Conservation (phyloP, 1,140 invertebrate genomes). For the Anadara kagoshimensis region DNA sequence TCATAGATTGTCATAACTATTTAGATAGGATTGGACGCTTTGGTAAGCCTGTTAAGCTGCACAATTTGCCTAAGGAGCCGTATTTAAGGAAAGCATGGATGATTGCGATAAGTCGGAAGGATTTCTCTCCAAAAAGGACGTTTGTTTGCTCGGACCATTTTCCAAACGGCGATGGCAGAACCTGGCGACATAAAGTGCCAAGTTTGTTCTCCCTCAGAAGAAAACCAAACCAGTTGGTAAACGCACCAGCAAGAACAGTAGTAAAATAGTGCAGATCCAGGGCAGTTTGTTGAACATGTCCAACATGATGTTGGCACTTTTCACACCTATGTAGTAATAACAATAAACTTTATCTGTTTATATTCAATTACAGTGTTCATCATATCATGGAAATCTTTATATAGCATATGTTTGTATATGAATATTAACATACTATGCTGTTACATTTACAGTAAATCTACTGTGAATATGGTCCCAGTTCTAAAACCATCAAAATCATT, state of each 20-base stretch:
- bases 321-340: no score
- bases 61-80: neutral
- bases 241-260: no score
- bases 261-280: no score
- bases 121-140: neutral
- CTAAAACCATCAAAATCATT: neutral
- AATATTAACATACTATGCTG: no score
- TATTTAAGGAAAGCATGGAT: neutral
- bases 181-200: neutral
- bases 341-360: no score
- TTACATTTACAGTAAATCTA: no score
- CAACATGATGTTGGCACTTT: no score
- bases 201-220: conserved; percentile 5
- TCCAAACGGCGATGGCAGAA: neutral
- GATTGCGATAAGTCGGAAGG: conserved; percentile 1
- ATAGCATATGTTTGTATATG: neutral
- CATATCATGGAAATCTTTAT: neutral
- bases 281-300: no score
- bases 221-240: no score
- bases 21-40: neutral
- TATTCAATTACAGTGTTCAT: neutral
- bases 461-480: neutral
- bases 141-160: conserved; percentile 19
- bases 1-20: conserved; percentile 10
- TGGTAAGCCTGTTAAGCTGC: conserved; percentile 2